These are phyloP conservation scores for Coelopa frigida DNA, from an alignment of 1,140 invertebrate genomes.

Conservation along the genomic window DNA sequence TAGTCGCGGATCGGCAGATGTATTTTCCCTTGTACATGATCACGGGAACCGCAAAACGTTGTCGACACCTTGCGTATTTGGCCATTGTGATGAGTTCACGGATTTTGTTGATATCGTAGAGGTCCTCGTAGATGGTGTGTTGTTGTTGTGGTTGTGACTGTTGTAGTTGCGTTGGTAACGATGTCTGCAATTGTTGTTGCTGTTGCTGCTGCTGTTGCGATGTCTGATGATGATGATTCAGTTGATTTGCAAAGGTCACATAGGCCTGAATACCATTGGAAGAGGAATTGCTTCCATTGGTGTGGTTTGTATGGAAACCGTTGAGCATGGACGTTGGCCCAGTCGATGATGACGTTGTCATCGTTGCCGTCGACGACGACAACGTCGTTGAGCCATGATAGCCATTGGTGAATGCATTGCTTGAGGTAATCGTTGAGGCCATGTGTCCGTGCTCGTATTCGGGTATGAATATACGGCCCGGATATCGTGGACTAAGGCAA, in stretches of 20 bases:
- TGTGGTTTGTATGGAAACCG: background rate
- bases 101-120: slow-evolving; percentile 53
- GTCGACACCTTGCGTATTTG: slow-evolving; percentile 58
- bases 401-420: background rate
- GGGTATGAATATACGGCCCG: slow-evolving; percentile 62
- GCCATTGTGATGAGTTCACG: slow-evolving; percentile 57
- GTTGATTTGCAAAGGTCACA: slow-evolving; percentile 33
- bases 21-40: slow-evolving; percentile 72
- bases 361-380: background rate
- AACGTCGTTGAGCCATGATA: background rate
- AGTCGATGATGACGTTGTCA: background rate
- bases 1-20: slow-evolving; percentile 61
- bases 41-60: slow-evolving; percentile 71
- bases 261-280: slow-evolving; percentile 34
- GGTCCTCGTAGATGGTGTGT: slow-evolving; percentile 56
- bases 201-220: slow-evolving; percentile 2
- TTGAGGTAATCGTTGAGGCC: slow-evolving; percentile 25
- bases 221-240: slow-evolving; percentile 6
- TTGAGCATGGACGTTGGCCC: background rate
- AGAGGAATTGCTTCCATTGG: slow-evolving; percentile 7
- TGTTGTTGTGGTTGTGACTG: slow-evolving; percentile 32
- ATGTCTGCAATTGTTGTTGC: slow-evolving; percentile 6
- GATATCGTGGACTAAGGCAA: slow-evolving; percentile 70
- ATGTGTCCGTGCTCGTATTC: slow-evolving; percentile 53
- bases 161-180: slow-evolving; percentile 1